phyloP scores from a whole-genome alignment of 2,113 vertebrate genomes.

The Semnornis frantzii region DNA sequence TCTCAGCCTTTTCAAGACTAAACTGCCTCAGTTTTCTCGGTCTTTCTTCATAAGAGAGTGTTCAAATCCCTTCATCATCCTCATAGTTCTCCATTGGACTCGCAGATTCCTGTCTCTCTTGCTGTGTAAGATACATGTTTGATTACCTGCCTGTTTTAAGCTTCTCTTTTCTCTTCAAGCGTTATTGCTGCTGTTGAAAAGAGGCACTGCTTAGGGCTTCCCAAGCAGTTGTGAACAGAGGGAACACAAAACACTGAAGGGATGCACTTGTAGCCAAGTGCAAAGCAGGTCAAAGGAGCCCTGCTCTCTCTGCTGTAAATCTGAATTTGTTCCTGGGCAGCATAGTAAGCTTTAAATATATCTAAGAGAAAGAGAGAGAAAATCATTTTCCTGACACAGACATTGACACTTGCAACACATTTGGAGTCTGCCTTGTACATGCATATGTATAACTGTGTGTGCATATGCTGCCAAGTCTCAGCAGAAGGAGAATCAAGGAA shows the following conservation, averaged over 20 bases:
- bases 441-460: background rate
- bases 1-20: no score
- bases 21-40: no score
- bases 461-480: conserved; percentile 11
- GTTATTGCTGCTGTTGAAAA: background rate
- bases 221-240: background rate
- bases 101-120: no score
- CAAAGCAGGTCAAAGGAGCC: background rate
- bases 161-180: background rate
- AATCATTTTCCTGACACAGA: background rate
- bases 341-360: background rate
- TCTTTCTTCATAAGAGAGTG: no score
- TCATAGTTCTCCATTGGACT: no score
- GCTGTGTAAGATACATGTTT: background rate
- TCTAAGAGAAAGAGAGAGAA: background rate
- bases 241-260: background rate
- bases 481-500: conserved; percentile 38
- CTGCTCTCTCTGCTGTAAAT: background rate
- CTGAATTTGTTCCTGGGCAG: background rate
- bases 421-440: background rate
- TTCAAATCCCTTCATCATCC: no score
- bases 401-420: background rate
- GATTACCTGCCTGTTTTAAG: background rate
- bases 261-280: background rate
- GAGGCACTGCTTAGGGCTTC: background rate